Percentiles rank a stretch among this genome's conserved stretches.
These are phyloP conservation scores for Epiblema foenella DNA, from an alignment of 2,888 invertebrate species.

Conservation along the genomic window DNA sequence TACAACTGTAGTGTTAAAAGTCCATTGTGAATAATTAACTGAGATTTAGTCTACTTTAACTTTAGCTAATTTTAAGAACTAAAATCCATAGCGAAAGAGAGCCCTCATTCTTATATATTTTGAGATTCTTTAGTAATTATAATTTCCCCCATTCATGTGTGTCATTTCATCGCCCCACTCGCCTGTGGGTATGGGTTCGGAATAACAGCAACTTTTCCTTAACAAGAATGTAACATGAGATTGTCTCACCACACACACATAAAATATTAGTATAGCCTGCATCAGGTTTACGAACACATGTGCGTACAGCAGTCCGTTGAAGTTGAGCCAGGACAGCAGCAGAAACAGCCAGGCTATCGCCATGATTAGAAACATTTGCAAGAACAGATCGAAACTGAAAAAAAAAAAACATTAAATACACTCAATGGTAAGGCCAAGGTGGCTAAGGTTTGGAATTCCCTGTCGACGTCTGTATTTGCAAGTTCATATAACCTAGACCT, in stretches of 20 bases:
- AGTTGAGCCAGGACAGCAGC: conserved; percentile 90
- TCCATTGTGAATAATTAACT: conserved; percentile 6
- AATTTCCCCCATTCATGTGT: conserved; percentile 90
- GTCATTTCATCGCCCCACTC: conserved; percentile 96
- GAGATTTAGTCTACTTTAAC: conserved; percentile 10
- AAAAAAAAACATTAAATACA: conserved; percentile 50
- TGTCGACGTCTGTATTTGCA: no score
- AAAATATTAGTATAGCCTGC: conserved; percentile 90
- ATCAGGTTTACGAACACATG: conserved; percentile 91
- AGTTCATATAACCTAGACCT: no score
- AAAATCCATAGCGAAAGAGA: conserved; percentile 5
- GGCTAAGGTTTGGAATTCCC: no score
- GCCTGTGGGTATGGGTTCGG: conserved; percentile 88
- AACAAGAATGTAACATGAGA: conserved; percentile 91
- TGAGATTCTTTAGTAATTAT: conserved; percentile 47
- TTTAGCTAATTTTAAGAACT: conserved; percentile 13
- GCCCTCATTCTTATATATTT: not conserved
- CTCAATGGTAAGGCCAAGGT: no score
- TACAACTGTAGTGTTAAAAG: conserved; percentile 3
- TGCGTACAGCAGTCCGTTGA: conserved; percentile 89
- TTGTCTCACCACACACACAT: conserved; percentile 91
- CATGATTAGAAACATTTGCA: conserved; percentile 90
- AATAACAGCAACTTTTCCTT: conserved; percentile 92
- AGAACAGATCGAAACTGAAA: conserved; percentile 91
- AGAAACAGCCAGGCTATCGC: conserved; percentile 91